phyloP scores from a whole-genome alignment of 1,140 invertebrate genomes.

The Heliconius melpomene region DNA sequence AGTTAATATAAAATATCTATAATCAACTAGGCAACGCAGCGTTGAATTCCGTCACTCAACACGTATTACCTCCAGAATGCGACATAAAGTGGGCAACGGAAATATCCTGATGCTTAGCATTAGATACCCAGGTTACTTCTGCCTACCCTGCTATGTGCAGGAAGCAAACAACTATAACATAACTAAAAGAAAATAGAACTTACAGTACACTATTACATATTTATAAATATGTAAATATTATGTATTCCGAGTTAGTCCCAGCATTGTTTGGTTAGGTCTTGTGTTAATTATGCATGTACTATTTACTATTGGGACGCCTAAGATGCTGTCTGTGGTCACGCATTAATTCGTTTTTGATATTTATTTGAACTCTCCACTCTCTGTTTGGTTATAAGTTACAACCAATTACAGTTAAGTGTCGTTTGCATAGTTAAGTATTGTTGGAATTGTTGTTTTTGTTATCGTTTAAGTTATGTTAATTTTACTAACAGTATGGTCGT shows the following conservation, averaged over 20 bases:
- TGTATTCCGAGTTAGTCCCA: not conserved
- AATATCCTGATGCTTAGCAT: no score
- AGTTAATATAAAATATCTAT: no score
- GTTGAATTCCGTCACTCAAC: no score
- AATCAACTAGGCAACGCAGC: no score
- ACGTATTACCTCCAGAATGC: no score
- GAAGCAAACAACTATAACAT: no score
- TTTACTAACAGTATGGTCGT: no score
- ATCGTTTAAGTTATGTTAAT: not conserved
- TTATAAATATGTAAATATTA: not conserved
- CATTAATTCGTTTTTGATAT: slow-evolving; percentile 41
- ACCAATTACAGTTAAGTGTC: not conserved
- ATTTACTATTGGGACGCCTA: slow-evolving; percentile 20
- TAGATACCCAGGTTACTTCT: no score
- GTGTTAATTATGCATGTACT: slow-evolving; percentile 53
- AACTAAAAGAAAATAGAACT: no score
- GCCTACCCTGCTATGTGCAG: no score
- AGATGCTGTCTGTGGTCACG: slow-evolving; percentile 32
- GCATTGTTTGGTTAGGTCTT: slow-evolving; percentile 46
- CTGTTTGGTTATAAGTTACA: slow-evolving; percentile 7
- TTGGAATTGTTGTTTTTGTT: not conserved
- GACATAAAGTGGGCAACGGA: no score
- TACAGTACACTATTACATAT: not conserved
- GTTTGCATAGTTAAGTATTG: not conserved
- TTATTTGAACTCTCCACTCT: not conserved